Percentiles rank a stretch among this genome's conserved stretches.
phyloP scores from a whole-genome alignment of 2,113 vertebrate genomes.

The Rhea americana region DNA sequence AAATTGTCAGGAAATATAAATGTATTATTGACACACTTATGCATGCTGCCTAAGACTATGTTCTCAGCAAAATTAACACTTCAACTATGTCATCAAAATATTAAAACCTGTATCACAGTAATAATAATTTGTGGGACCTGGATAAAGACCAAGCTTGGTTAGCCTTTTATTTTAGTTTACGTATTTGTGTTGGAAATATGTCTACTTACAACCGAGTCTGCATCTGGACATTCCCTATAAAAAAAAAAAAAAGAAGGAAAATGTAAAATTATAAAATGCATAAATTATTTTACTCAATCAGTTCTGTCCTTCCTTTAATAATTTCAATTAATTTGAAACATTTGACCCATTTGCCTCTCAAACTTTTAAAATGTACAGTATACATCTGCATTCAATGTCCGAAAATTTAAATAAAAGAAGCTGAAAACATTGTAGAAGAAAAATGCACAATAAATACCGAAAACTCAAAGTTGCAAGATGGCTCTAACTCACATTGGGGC shows the following conservation, averaged over 20 bases:
- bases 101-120: background rate
- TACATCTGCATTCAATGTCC: background rate
- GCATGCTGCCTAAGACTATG: background rate
- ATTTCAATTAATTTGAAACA: background rate
- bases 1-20: background rate
- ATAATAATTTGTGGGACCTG: background rate
- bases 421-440: background rate
- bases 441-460: background rate
- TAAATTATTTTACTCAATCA: background rate
- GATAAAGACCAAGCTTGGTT: background rate
- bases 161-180: background rate
- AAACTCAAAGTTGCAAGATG: background rate
- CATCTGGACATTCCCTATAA: slow-evolving; percentile 88
- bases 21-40: background rate
- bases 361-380: background rate
- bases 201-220: slow-evolving; percentile 93
- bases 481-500: background rate
- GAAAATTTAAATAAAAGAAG: background rate
- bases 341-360: background rate
- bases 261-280: background rate
- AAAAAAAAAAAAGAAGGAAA: slow-evolving; percentile 26
- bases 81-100: background rate
- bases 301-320: background rate
- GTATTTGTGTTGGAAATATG: slow-evolving; percentile 25
- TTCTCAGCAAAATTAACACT: background rate